phyloP scores from a whole-genome alignment of 2,888 invertebrate species.

The Rhopalosiphum nymphaeae region DNA sequence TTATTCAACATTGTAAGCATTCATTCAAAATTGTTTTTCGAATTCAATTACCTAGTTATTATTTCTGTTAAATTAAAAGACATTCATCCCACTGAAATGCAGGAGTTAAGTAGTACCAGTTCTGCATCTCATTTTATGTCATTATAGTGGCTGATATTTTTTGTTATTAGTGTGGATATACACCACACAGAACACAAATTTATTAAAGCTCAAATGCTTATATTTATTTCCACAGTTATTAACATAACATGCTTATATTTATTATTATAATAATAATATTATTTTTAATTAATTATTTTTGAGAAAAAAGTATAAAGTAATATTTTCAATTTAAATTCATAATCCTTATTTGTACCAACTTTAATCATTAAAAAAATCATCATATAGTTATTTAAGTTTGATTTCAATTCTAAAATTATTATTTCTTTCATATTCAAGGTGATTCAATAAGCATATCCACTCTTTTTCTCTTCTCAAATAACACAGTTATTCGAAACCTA shows the following conservation, averaged over 20 bases:
- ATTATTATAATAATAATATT: neutral
- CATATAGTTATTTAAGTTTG: neutral
- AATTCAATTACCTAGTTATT: neutral
- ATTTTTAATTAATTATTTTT: neutral
- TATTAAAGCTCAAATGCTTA: neutral
- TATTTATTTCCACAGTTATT: neutral
- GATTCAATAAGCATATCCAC: no score
- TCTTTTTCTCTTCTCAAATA: no score
- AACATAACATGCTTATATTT: neutral
- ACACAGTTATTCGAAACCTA: no score
- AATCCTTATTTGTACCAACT: neutral
- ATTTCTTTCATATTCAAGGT: neutral
- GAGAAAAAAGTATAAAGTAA: neutral
- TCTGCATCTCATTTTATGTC: neutral
- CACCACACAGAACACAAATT: neutral
- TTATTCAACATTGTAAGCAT: neutral
- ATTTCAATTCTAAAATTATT: neutral
- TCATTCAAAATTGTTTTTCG: neutral
- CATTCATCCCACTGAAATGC: neutral
- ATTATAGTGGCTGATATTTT: neutral
- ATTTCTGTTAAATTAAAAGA: neutral
- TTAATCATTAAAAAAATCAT: neutral
- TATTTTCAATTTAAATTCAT: neutral
- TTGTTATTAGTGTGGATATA: neutral
- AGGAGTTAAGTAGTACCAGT: neutral